These are phyloP conservation scores for Odocoileus virginianus DNA, from an alignment of 2,113 vertebrate species.

Conservation along the genomic window DNA sequence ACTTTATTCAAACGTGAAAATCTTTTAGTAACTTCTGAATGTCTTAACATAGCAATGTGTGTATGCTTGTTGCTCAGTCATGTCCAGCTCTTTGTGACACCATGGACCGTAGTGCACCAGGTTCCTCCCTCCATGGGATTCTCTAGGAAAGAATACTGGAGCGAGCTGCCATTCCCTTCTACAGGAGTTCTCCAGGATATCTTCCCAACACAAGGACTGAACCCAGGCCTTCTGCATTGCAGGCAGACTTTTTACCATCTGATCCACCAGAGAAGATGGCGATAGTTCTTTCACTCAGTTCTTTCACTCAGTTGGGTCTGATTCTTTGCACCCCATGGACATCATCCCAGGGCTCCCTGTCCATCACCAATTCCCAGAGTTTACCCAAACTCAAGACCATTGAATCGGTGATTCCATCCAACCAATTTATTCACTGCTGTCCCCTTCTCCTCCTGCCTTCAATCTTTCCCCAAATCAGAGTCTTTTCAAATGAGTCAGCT, in stretches of 20 bases:
- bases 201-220: not conserved
- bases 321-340: not conserved
- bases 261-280: not conserved
- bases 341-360: not conserved
- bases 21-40: not conserved
- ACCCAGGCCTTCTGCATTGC: not conserved
- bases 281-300: not conserved
- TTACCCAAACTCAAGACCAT: not conserved
- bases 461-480: not conserved
- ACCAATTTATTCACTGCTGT: rapidly evolving
- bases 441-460: not conserved
- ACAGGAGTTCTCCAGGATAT: not conserved
- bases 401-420: not conserved
- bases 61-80: not conserved
- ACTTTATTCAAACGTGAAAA: not conserved
- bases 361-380: not conserved
- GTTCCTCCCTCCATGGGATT: not conserved
- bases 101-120: rapidly evolving
- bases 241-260: not conserved
- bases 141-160: not conserved
- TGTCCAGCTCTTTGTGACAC: not conserved
- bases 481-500: not conserved
- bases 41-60: not conserved
- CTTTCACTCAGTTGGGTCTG: rapidly evolving
- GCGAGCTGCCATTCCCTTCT: not conserved